Conservation (phyloP, 2,888 invertebrate genomes). For the Atrina japonica region DNA sequence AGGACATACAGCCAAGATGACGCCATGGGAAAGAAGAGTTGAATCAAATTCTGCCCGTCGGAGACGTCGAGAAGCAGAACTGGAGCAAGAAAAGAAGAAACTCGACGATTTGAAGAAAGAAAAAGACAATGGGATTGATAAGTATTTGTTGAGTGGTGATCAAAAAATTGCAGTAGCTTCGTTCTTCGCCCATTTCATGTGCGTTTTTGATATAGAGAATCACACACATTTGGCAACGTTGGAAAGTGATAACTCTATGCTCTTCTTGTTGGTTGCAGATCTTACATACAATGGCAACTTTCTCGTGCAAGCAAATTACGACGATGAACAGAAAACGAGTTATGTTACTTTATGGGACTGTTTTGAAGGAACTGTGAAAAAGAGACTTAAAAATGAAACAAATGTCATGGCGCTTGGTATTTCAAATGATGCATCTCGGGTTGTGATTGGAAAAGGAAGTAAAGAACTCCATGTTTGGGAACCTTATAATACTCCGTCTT, state of each 20-base stretch:
- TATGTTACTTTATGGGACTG: constrained; percentile 79
- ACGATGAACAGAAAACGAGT: constrained; percentile 75
- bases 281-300: constrained; percentile 72
- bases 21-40: constrained; percentile 76
- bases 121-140: constrained; percentile 76
- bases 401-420: constrained; percentile 77
- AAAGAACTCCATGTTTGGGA: constrained; percentile 78
- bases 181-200: constrained; percentile 78
- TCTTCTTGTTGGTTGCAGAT: constrained; percentile 75
- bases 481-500: constrained; percentile 60
- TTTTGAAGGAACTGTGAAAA: constrained; percentile 67
- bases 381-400: constrained; percentile 74
- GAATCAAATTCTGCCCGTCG: constrained; percentile 68
- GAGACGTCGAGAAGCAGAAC: constrained; percentile 63
- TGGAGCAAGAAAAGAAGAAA: constrained; percentile 63
- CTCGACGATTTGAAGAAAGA: constrained; percentile 71
- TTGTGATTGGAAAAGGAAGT: constrained; percentile 75
- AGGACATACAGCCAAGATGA: constrained; percentile 67
- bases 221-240: constrained; percentile 72
- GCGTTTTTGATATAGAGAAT: constrained; percentile 75
- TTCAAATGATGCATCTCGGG: constrained; percentile 68
- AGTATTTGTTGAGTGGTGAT: constrained; percentile 76
- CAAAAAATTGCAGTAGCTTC: constrained; percentile 75
- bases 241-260: constrained; percentile 75
- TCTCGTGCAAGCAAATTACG: constrained; percentile 77